Evolutionary conservation across 2,888 invertebrate species (phyloP).

Genomic region (Brachyopa scutellaris): DNA sequence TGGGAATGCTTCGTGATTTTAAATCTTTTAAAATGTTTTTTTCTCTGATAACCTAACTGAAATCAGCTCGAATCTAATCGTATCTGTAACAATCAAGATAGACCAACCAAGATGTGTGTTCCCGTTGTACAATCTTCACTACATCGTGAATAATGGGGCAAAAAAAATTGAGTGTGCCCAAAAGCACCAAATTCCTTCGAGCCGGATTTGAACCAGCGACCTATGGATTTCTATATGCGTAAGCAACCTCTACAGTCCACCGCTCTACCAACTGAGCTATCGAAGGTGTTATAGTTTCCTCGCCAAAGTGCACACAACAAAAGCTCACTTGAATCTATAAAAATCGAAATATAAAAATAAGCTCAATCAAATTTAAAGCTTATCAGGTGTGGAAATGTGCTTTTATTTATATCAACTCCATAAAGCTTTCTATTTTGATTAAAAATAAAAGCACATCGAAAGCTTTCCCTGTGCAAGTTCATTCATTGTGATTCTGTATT

Average conservation of each 20-base stretch:
- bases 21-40: no score
- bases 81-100: no score
- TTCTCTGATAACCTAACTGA: no score
- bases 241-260: conserved; percentile 76
- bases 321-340: conserved; percentile 27
- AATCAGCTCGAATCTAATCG: no score
- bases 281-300: conserved; percentile 68
- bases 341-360: conserved; percentile 6
- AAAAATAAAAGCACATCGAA: background rate
- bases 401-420: background rate
- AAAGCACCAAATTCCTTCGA: conserved; percentile 82
- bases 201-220: conserved; percentile 88
- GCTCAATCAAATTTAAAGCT: conserved; percentile 12
- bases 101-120: no score
- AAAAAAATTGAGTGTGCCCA: conserved; percentile 40
- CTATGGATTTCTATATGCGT: conserved; percentile 84
- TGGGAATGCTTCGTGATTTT: no score
- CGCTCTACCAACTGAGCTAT: conserved; percentile 78
- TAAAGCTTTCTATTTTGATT: background rate
- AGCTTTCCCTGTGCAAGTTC: conserved; percentile 7
- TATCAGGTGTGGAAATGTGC: background rate
- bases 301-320: conserved; percentile 16
- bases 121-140: no score
- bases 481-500: conserved; percentile 9
- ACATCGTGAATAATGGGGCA: no score